Evolutionary conservation across 2,797 vertebrate genomes (phyloP).

Genomic region (Anas acuta): DNA sequence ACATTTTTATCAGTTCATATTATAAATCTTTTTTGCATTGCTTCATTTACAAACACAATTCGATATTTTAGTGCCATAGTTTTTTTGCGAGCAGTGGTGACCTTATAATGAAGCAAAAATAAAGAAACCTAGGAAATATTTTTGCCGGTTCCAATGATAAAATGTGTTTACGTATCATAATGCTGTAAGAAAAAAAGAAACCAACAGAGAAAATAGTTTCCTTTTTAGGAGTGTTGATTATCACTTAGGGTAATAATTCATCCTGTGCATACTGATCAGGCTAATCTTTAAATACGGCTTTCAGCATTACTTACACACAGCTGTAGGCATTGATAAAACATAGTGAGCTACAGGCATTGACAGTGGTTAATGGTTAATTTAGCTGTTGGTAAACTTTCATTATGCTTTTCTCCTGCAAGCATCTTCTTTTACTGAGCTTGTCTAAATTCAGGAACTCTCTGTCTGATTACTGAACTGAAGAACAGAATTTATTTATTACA

Average conservation of each 20-base stretch:
- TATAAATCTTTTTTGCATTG: not conserved
- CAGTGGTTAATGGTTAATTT: conserved; percentile 67
- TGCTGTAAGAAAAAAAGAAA: not conserved
- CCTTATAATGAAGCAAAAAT: not conserved
- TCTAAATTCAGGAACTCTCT: conserved; percentile 9
- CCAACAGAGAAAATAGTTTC: not conserved
- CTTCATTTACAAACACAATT: not conserved
- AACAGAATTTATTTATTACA: not conserved
- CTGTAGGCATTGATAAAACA: conserved; percentile 63
- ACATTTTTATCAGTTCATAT: not conserved
- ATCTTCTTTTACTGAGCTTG: conserved; percentile 30
- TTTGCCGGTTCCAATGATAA: not conserved
- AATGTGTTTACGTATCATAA: not conserved
- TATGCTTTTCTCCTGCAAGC: conserved; percentile 41
- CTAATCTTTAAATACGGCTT: conserved; percentile 25
- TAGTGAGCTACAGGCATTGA: conserved; percentile 46
- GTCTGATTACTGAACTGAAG: not conserved
- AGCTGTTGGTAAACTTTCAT: conserved; percentile 70
- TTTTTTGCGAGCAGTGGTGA: not conserved
- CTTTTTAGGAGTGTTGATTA: conserved; percentile 32
- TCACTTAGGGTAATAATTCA: conserved; percentile 52
- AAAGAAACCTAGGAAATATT: not conserved
- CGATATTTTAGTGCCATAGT: not conserved
- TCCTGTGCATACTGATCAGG: conserved; percentile 54
- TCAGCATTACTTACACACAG: conserved; percentile 59